Percentiles rank a stretch among this genome's conserved stretches.
Conservation (phyloP, 1,140 invertebrate genomes). For the Druon quercuslanigerum region DNA sequence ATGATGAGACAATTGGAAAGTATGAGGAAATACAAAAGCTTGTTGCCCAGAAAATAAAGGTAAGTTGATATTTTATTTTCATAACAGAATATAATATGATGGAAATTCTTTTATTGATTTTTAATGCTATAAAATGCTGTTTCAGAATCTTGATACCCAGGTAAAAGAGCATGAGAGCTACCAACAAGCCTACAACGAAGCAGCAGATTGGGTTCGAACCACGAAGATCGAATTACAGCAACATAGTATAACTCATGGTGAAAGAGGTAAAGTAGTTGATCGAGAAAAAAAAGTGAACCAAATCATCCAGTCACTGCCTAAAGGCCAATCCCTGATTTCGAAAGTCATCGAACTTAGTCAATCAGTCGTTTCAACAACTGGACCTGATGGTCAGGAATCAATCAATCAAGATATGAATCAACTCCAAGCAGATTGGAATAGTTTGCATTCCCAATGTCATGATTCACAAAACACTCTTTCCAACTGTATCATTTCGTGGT, state of each 20-base stretch:
- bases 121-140: constrained; percentile 36
- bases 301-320: constrained; percentile 80
- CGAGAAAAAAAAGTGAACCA: constrained; percentile 84
- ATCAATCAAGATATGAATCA: constrained; percentile 90
- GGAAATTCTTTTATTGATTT: constrained; percentile 40
- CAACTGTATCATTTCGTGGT: constrained; percentile 90
- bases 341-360: constrained; percentile 86
- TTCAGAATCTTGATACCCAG: constrained; percentile 84
- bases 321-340: constrained; percentile 84
- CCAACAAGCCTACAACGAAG: constrained; percentile 86
- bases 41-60: constrained; percentile 80
- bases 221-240: constrained; percentile 89
- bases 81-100: constrained; percentile 15
- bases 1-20: constrained; percentile 81
- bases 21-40: constrained; percentile 82
- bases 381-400: constrained; percentile 89
- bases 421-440: constrained; percentile 91
- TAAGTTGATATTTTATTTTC: constrained; percentile 62
- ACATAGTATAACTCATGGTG: constrained; percentile 88
- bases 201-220: constrained; percentile 91
- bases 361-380: constrained; percentile 87
- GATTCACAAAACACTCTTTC: constrained; percentile 87
- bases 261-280: constrained; percentile 84
- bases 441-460: constrained; percentile 86
- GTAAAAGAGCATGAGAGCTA: constrained; percentile 92